phyloP scores from a whole-genome alignment of 2,888 invertebrate genomes.

The Cataglyphis livida region DNA sequence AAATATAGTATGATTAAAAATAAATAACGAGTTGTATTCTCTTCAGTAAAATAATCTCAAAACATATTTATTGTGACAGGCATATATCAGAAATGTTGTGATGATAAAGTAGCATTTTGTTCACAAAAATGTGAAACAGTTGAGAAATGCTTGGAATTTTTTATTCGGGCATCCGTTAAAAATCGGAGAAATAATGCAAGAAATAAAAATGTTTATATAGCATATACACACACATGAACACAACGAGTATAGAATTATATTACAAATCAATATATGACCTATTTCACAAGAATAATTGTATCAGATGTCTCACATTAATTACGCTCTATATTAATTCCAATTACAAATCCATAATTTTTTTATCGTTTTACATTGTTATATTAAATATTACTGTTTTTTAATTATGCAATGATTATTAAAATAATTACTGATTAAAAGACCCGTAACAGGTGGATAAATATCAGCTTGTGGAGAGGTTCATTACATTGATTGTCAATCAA shows the following conservation, averaged over 20 bases:
- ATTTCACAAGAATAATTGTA: constrained; percentile 45
- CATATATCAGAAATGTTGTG: not conserved
- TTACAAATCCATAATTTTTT: constrained; percentile 34
- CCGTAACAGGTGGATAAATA: constrained; percentile 2
- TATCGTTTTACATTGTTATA: constrained; percentile 23
- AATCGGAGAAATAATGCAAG: not conserved
- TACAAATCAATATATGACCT: constrained; percentile 25
- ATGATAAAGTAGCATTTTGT: constrained; percentile 11
- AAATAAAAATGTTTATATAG: constrained; percentile 6
- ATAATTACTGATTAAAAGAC: constrained; percentile 9
- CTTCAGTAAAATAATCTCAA: not conserved
- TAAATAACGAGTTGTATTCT: constrained; percentile 26
- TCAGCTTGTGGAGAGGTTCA: not conserved
- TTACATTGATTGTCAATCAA: not conserved
- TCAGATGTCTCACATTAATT: constrained; percentile 15
- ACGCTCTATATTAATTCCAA: not conserved
- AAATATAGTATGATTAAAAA: constrained; percentile 19
- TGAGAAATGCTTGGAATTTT: constrained; percentile 12
- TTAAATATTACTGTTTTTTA: constrained; percentile 40
- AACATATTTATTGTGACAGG: not conserved
- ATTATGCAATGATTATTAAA: constrained; percentile 10
- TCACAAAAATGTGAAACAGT: not conserved
- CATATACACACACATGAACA: not conserved
- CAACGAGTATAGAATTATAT: not conserved
- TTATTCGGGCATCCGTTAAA: constrained; percentile 21